Evolutionary conservation across 1,140 invertebrate genomes (phyloP), one percentile per base, ranked within the genome.

Genomic region (Drosophila subobscura): DNA sequence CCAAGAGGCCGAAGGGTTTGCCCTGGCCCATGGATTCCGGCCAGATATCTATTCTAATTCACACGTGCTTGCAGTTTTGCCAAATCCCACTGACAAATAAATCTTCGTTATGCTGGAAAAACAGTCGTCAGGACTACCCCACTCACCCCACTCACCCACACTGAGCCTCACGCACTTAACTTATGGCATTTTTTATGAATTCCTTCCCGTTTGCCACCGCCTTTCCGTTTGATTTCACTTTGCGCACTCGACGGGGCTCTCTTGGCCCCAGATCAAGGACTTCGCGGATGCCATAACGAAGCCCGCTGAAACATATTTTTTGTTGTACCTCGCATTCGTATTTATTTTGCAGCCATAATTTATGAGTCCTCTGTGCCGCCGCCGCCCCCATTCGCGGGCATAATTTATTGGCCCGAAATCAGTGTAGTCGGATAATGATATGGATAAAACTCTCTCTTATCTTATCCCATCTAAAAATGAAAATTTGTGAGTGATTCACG

Each of bases 21-120:
- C 81, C 74, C 77, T 86, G 77, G 81, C 61, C 77, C 81, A 72
- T 59, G 46, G 72, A 64, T 25, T 77, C 37, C 16, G 22, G 47
- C 51, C 61, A 59, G 56, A 61, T 63, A 71, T 58, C 60, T 67
- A 86, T 86, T 86, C 81, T 86, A 88, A 88, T 86, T 86, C 79
- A 73, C 81, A 86, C 81, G 81, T 86, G 81, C 83, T 88, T 81
- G 83, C 81, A 86, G 88, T 86, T 20, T 85, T 80, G 54, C 55
- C 80, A 66, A 85, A 67, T 56, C 54, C 77, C 54, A 49, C 58
- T 55, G 59, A 70, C 58, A 51, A 67, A 86, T 86, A 86, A 86
- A 86, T 86, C 81, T 86, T 86, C 77, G 88, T 86, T 88, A 86
- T 75, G 72, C 61, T 27, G 45, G 68, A 41, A 41, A 56, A 51